A percentile compares a stretch with the other conserved stretches of the same genome.
Conservation (phyloP, 2,888 invertebrate species). For the Aphidius colemani region DNA sequence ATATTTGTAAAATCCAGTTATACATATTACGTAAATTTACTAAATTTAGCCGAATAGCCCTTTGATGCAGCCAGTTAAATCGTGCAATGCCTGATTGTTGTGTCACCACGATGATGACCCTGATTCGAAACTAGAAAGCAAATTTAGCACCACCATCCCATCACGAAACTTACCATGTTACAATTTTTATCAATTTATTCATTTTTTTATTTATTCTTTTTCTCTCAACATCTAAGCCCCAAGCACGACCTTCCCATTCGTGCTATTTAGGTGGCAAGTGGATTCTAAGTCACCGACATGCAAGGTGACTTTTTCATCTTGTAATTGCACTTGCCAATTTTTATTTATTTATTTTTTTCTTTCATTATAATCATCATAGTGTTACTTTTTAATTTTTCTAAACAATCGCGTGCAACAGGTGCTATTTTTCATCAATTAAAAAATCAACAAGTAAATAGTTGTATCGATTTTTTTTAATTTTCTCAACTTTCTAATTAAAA, state of each 20-base stretch:
- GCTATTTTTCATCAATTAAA: not conserved
- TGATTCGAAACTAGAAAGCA: conserved; percentile 34
- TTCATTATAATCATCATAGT: too few species aligned
- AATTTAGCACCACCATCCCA: conserved; percentile 24
- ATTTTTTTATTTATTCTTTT: conserved; percentile 7
- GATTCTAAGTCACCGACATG: conserved; percentile 20
- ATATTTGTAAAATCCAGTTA: too few species aligned
- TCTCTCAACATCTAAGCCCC: conserved; percentile 22
- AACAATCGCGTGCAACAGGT: too few species aligned
- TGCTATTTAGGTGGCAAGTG: conserved; percentile 36
- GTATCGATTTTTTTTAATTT: too few species aligned
- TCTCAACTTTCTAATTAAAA: not conserved
- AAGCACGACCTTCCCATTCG: conserved; percentile 27
- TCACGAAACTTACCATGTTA: conserved; percentile 40
- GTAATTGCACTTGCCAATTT: too few species aligned
- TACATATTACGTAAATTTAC: too few species aligned
- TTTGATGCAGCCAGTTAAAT: conserved; percentile 38
- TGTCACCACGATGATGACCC: conserved; percentile 50
- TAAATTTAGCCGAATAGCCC: too few species aligned
- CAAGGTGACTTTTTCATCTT: conserved; percentile 16
- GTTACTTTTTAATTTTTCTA: not conserved
- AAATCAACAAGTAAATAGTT: not conserved
- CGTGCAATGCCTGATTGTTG: conserved; percentile 52
- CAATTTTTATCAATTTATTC: not conserved
- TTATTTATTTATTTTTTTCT: not conserved